These are phyloP conservation scores for Baccha elongata DNA, from an alignment of 2,888 invertebrate species.

Conservation along the genomic window DNA sequence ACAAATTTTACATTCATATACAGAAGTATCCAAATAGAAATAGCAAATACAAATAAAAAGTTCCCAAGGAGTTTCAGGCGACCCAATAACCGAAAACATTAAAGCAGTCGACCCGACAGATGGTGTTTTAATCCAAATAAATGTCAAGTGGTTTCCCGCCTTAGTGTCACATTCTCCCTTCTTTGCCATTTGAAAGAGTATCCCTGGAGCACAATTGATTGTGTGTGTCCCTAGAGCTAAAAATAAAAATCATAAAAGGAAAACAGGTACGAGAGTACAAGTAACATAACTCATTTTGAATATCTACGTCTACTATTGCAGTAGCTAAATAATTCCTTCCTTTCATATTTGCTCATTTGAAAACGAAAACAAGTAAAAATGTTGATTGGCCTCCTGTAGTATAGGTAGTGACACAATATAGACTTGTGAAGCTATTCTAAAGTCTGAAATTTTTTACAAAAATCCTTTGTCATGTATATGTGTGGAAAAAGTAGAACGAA, in stretches of 20 bases:
- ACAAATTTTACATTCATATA: conserved; percentile 5
- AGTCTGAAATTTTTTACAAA: background rate
- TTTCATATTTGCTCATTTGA: conserved; percentile 60
- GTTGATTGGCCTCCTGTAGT: conserved; percentile 35
- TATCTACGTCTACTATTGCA: background rate
- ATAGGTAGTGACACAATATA: no score
- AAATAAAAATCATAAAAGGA: conserved; percentile 8
- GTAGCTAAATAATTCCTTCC: conserved; percentile 17
- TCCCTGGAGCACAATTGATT: conserved; percentile 39
- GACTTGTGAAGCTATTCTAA: conserved; percentile 34
- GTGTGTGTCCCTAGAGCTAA: conserved; percentile 12
- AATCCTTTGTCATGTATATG: background rate
- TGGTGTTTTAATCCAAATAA: conserved; percentile 73
- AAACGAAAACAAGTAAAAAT: no score
- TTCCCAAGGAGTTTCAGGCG: conserved; percentile 43
- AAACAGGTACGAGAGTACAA: background rate
- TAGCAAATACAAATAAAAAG: conserved; percentile 52
- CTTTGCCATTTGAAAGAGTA: conserved; percentile 10
- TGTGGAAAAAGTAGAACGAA: conserved; percentile 33
- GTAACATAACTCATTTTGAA: conserved; percentile 63
- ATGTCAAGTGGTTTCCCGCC: conserved; percentile 70
- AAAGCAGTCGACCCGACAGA: conserved; percentile 63
- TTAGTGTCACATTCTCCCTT: conserved; percentile 38
- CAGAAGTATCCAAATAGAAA: conserved; percentile 12
- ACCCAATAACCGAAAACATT: conserved; percentile 43